Conservation (phyloP, 2,797 vertebrate genomes). For the Pelobates cultripes region DNA sequence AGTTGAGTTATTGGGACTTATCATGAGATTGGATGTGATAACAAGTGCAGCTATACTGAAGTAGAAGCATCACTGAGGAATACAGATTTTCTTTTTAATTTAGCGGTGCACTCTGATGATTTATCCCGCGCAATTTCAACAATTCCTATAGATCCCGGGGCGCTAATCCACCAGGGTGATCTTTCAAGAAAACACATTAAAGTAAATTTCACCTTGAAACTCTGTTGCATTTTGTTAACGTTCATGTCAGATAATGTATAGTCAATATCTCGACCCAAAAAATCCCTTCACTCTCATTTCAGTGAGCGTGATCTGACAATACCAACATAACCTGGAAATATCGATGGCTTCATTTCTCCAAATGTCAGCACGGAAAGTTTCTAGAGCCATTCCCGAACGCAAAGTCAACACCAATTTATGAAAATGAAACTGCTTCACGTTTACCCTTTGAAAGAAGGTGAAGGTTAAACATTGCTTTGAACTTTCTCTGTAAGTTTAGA, state of each 20-base stretch:
- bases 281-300: background rate
- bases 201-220: conserved; percentile 15
- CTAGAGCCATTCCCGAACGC: background rate
- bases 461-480: background rate
- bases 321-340: background rate
- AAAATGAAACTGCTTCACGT: background rate
- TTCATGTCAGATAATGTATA: background rate
- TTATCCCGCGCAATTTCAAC: background rate
- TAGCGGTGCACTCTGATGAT: background rate
- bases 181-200: conserved; percentile 6
- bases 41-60: too few relatives aligned
- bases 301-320: background rate
- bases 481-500: background rate
- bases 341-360: background rate
- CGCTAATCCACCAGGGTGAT: background rate
- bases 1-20: too few relatives aligned
- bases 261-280: background rate
- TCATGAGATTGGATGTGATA: too few relatives aligned
- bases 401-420: background rate
- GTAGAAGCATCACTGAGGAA: too few relatives aligned
- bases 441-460: background rate
- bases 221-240: conserved; percentile 1
- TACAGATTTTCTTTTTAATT: background rate
- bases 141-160: background rate
- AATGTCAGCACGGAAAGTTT: background rate